These are phyloP conservation scores for Brevimyrus niger DNA, from an alignment of 2,113 vertebrate genomes.

Conservation along the genomic window DNA sequence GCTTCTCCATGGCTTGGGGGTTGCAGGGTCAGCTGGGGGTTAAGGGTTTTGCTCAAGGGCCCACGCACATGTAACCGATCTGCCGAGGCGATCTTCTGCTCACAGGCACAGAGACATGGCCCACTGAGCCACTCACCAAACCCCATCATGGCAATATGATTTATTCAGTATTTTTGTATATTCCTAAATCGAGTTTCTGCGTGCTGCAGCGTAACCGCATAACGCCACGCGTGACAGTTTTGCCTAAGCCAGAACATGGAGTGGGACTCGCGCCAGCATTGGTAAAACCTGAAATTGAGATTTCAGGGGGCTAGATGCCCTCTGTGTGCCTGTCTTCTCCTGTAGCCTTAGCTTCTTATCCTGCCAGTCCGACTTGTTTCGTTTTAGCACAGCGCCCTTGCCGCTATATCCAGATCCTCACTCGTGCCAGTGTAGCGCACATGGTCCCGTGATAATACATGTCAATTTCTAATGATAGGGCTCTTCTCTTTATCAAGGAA, in stretches of 20 bases:
- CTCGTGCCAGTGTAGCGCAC: background rate
- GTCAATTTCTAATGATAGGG: background rate
- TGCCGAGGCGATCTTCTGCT: background rate
- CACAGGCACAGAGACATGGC: background rate
- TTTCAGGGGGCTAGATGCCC: background rate
- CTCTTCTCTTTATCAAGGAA: background rate
- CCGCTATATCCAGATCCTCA: background rate
- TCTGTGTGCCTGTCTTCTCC: background rate
- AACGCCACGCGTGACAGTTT: background rate
- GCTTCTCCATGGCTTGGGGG: background rate
- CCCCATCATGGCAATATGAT: background rate
- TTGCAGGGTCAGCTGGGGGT: background rate
- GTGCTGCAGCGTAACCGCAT: background rate
- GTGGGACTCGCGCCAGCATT: background rate
- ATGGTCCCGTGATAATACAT: background rate
- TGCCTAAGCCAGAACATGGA: background rate
- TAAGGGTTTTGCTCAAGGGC: background rate
- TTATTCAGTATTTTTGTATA: background rate
- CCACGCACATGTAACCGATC: background rate
- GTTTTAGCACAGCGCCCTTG: background rate
- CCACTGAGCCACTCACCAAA: background rate
- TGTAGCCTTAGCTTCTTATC: background rate
- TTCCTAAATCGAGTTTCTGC: background rate
- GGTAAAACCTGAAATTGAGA: background rate
- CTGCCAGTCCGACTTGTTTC: background rate